Evolutionary conservation across 2,888 invertebrate species (phyloP).

Genomic region (Oeneis ivallda): DNA sequence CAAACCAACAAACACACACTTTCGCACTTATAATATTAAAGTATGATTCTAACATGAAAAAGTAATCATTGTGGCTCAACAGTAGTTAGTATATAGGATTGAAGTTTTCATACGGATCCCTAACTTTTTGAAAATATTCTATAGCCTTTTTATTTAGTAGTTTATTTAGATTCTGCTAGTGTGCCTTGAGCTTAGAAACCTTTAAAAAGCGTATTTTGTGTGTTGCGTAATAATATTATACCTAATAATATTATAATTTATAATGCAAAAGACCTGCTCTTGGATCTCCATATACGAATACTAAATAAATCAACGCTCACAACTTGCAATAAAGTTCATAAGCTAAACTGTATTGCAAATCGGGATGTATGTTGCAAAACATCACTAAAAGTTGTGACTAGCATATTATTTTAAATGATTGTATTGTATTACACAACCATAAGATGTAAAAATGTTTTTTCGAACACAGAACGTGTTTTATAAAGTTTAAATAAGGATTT

Average conservation of each 20-base stretch:
- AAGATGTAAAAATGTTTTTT: too few species aligned
- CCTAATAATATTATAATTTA: neutral
- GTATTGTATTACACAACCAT: too few species aligned
- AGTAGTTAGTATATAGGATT: too few species aligned
- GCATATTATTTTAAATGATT: neutral
- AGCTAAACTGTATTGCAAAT: slow-evolving; percentile 7
- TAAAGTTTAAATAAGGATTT: too few species aligned
- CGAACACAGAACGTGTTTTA: too few species aligned
- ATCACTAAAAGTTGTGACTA: neutral
- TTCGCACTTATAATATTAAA: too few species aligned
- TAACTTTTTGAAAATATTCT: too few species aligned
- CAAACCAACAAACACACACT: too few species aligned
- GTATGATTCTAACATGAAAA: too few species aligned
- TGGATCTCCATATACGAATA: neutral
- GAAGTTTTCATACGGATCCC: too few species aligned
- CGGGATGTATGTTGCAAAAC: slow-evolving; percentile 1
- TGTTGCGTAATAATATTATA: neutral
- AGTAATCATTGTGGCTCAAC: too few species aligned
- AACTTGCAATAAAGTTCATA: slow-evolving; percentile 2
- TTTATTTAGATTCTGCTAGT: neutral
- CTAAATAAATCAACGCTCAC: neutral
- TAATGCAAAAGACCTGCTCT: neutral
- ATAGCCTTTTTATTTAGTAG: too few species aligned
- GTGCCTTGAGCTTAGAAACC: neutral
- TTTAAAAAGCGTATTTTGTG: neutral